A percentile compares a stretch with the other conserved stretches of the same genome.
Conservation (phyloP, 2,888 invertebrate genomes). For the Carpatolechia fugitivella region DNA sequence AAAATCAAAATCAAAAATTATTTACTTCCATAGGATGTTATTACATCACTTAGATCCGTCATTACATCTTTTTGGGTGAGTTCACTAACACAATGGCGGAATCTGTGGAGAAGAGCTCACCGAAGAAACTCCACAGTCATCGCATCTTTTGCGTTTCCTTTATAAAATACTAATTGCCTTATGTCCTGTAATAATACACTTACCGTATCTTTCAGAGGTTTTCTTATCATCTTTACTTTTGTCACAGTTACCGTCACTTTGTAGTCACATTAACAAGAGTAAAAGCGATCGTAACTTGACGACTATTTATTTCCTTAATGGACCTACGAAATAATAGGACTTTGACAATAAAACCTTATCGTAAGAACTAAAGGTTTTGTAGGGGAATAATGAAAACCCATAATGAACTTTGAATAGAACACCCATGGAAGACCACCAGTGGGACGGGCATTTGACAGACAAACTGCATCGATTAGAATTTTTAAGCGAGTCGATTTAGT, state of each 20-base stretch:
- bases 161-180: too few relatives aligned
- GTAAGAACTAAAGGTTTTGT: slow-evolving; percentile 38
- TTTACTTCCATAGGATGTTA: too few relatives aligned
- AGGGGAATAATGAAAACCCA: slow-evolving; percentile 42
- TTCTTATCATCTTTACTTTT: background rate
- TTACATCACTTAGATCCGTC: too few relatives aligned
- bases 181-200: too few relatives aligned
- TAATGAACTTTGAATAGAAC: slow-evolving; percentile 1
- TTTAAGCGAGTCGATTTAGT: background rate
- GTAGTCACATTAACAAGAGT: slow-evolving; percentile 35
- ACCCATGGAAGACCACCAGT: slow-evolving; percentile 52
- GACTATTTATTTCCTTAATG: slow-evolving; percentile 50
- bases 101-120: too few relatives aligned
- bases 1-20: too few relatives aligned
- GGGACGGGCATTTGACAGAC: slow-evolving; percentile 17
- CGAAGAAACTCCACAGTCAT: too few relatives aligned
- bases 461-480: slow-evolving; percentile 1
- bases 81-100: too few relatives aligned
- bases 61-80: too few relatives aligned
- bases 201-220: too few relatives aligned
- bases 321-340: slow-evolving; percentile 22
- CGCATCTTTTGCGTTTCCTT: too few relatives aligned
- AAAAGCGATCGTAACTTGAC: slow-evolving; percentile 36
- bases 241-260: background rate
- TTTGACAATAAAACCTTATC: slow-evolving; percentile 62